Conservation (phyloP, 1,140 invertebrate species). For the Solen grandis region DNA sequence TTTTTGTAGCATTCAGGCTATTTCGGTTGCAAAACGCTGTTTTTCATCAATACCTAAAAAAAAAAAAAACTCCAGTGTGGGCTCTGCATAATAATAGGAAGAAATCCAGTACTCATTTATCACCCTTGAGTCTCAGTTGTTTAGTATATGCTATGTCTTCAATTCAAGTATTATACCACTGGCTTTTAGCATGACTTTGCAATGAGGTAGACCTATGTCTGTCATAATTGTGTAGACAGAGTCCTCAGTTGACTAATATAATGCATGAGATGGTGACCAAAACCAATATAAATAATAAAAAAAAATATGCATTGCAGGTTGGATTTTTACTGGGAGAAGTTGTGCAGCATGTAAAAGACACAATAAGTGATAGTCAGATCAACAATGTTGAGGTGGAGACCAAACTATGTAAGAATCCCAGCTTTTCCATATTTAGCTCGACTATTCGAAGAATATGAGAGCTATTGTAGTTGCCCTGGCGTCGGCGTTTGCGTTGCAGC, state of each 20-base stretch:
- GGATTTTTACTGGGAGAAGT: conserved; percentile 66
- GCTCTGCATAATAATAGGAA: too few relatives aligned
- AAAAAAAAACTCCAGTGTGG: too few relatives aligned
- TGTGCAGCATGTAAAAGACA: conserved; percentile 62
- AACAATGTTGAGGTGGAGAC: conserved; percentile 67
- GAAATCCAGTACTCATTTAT: too few relatives aligned
- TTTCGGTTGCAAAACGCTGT: too few relatives aligned
- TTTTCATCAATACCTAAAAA: too few relatives aligned
- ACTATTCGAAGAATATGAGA: too few relatives aligned
- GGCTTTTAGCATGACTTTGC: not conserved
- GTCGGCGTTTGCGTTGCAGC: too few relatives aligned
- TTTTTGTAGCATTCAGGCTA: too few relatives aligned
- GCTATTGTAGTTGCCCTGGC: too few relatives aligned
- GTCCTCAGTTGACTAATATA: not conserved
- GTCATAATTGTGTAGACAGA: not conserved
- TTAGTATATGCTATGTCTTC: not conserved
- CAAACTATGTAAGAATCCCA: conserved; percentile 64
- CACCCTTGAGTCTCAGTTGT: not conserved
- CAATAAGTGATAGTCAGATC: conserved; percentile 71
- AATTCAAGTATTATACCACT: not conserved
- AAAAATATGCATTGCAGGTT: conserved; percentile 60
- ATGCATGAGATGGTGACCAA: too few relatives aligned
- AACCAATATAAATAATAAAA: not conserved
- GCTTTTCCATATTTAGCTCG: not conserved
- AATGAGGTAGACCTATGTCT: not conserved